Percentiles rank a stretch among this genome's conserved stretches.
phyloP scores from a whole-genome alignment of 2,113 vertebrate species.

The Amblyornis subalaris region DNA sequence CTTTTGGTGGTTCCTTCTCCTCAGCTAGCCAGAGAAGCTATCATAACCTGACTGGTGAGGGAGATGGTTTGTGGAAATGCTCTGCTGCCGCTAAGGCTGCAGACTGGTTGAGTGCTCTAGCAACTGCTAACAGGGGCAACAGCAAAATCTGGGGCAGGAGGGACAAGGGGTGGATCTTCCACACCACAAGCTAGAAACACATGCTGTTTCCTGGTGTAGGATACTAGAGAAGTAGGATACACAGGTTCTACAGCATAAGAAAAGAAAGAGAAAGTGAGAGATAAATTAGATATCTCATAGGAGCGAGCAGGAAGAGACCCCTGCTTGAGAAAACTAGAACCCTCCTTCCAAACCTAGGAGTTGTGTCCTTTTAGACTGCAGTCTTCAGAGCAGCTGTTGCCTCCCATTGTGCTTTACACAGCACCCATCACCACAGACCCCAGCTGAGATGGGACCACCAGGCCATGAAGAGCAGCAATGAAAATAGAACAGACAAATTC shows the following conservation, averaged over 20 bases:
- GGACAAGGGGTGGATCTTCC: background rate
- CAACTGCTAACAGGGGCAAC: background rate
- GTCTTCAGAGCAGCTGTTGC: background rate
- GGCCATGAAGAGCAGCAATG: background rate
- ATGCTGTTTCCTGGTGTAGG: background rate
- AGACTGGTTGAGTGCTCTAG: background rate
- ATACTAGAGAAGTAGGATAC: background rate
- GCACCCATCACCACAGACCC: background rate
- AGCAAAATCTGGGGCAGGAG: background rate
- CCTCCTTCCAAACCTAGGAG: background rate
- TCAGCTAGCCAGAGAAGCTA: background rate
- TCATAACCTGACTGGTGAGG: background rate
- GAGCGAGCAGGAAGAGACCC: fast-evolving
- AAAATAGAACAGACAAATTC: background rate
- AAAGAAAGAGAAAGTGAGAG: background rate
- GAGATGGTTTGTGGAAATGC: background rate
- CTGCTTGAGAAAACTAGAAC: background rate
- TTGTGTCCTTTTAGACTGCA: background rate
- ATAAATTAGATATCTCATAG: background rate
- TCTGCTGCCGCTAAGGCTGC: background rate
- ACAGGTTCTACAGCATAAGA: background rate
- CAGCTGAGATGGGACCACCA: background rate
- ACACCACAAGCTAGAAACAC: background rate
- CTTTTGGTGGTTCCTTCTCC: background rate
- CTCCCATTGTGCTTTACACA: background rate